These are phyloP conservation scores for Drosophila borborema DNA, from an alignment of 2,888 invertebrate genomes.

Conservation along the genomic window DNA sequence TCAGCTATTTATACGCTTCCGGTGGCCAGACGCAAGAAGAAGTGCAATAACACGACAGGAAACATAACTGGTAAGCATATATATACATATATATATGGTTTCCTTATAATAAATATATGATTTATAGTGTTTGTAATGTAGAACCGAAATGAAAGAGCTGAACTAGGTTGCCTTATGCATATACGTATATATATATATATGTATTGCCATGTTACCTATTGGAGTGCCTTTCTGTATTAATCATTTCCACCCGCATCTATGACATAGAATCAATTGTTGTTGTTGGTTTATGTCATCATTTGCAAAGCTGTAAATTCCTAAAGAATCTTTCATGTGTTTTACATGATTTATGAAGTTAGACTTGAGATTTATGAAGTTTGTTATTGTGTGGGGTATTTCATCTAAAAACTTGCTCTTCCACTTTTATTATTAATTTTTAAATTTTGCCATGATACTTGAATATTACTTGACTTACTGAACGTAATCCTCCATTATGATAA, in stretches of 20 bases:
- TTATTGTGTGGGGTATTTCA: background rate
- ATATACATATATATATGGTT: background rate
- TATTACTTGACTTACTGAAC: background rate
- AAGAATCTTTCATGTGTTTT: background rate
- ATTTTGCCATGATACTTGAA: background rate
- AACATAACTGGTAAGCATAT: constrained; percentile 66
- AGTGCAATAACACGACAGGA: constrained; percentile 69
- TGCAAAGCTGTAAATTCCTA: background rate
- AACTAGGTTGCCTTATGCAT: background rate
- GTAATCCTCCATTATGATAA: too few species aligned
- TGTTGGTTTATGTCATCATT: background rate
- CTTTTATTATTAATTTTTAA: background rate
- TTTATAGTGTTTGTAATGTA: background rate
- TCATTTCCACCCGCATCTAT: background rate
- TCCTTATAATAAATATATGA: background rate
- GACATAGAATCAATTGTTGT: background rate
- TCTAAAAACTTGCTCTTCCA: background rate
- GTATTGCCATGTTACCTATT: background rate
- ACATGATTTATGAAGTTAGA: background rate
- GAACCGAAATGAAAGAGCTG: background rate
- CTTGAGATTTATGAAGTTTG: background rate
- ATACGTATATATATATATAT: background rate
- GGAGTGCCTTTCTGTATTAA: background rate
- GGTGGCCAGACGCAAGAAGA: constrained; percentile 69
- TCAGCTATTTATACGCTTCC: constrained; percentile 84